phyloP scores from a whole-genome alignment of 2,113 vertebrate genomes.

The Oryzias curvinotus region DNA sequence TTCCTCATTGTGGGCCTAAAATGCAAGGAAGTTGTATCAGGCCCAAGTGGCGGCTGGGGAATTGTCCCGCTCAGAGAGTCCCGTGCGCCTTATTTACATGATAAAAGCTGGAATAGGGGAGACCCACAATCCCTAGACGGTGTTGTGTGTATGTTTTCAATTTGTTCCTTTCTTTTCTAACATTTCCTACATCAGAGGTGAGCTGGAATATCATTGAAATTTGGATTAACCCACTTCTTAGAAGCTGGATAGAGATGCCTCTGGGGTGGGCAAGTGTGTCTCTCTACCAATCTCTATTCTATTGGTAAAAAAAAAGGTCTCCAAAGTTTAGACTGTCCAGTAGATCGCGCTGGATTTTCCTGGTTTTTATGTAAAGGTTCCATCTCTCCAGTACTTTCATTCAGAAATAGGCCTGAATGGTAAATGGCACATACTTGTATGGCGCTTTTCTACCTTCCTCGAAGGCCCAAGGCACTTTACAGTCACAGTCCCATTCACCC shows the following conservation, averaged over 20 bases:
- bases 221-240: conserved; percentile 63
- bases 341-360: conserved; percentile 12
- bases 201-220: conserved; percentile 70
- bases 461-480: too few relatives aligned
- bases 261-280: conserved; percentile 40
- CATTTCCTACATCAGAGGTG: conserved; percentile 62
- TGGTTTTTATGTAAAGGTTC: not conserved
- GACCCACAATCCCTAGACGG: conserved; percentile 53
- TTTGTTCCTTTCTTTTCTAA: conserved; percentile 73
- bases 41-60: conserved; percentile 84
- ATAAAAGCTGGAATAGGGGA: conserved; percentile 82
- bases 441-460: too few relatives aligned
- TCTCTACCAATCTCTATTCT: conserved; percentile 12
- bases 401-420: not conserved
- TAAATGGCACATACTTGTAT: too few relatives aligned
- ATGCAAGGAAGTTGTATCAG: conserved; percentile 84
- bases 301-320: conserved; percentile 18
- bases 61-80: conserved; percentile 76
- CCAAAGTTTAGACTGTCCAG: conserved; percentile 29
- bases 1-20: conserved; percentile 74
- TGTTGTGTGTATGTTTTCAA: conserved; percentile 14
- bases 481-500: too few relatives aligned
- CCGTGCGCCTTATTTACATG: conserved; percentile 88
- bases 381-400: conserved; percentile 12
- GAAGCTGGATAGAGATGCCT: conserved; percentile 67